Conservation (phyloP, 2,888 invertebrate genomes). For the Parascotia fuliginaria region DNA sequence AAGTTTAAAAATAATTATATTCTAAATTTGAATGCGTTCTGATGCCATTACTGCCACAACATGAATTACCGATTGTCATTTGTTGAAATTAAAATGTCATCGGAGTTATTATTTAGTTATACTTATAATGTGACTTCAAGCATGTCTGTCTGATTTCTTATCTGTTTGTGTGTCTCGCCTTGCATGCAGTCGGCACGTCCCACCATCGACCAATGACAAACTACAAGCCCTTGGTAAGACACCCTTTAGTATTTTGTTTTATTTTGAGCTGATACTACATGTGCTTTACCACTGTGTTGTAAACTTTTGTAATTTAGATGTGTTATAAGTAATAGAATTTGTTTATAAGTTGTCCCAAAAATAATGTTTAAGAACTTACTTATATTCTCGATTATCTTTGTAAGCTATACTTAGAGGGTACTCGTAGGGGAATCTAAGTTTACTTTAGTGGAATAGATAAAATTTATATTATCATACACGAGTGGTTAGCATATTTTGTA, state of each 20-base stretch:
- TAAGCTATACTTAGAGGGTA: no score
- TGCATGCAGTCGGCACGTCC: conserved; percentile 75
- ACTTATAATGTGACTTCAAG: conserved; percentile 30
- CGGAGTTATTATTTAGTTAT: conserved; percentile 35
- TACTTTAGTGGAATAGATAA: no score
- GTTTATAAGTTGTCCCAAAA: no score
- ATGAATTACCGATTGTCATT: background rate
- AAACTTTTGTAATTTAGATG: background rate
- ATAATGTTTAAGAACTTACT: no score
- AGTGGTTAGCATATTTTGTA: no score
- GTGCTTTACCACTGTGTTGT: conserved; percentile 21
- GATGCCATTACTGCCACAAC: background rate
- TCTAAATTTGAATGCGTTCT: no score
- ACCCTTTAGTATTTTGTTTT: conserved; percentile 27
- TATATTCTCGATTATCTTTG: no score
- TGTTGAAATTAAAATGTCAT: background rate
- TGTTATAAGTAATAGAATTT: no score
- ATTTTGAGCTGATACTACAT: conserved; percentile 10
- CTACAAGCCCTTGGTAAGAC: conserved; percentile 80
- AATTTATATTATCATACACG: no score
- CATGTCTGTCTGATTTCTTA: conserved; percentile 56
- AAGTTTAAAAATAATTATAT: background rate
- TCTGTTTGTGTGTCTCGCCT: conserved; percentile 68
- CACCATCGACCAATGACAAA: conserved; percentile 70
- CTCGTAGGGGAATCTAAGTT: no score